Evolutionary conservation across 2,797 vertebrate species (phyloP), one percentile per base, ranked within the genome.

Genomic region (Pseudotriccus pelzelni): DNA sequence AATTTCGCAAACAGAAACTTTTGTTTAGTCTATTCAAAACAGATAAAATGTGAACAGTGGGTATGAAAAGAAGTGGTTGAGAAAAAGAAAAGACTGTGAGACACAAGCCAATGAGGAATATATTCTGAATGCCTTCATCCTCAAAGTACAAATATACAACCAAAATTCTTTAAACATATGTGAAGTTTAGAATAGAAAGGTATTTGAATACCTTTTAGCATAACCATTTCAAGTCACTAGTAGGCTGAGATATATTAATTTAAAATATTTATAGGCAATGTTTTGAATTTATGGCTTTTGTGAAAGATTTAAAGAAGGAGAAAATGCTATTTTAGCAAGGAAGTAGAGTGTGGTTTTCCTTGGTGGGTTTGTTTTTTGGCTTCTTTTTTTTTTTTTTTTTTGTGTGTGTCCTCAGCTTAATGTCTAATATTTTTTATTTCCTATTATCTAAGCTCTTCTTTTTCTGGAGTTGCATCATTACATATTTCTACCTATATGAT

Each of bases 341-440:
- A 59, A 16, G 15, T 74, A 58, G 1, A 0, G 1, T 6, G 8
- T 44, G 20, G 3, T 50, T 63, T 69, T 44, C 9, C 4, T 56
- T 37, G 22, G 27, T 19, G 27, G 6, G 25, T 49, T 28, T 50
- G 49, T 17, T 28, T 50, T 16, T 17, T 50, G 25, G 9, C 4
- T 27, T 27, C 21, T 53, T 53, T 20, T 52, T 2, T 14, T 23
- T 13, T 25, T 5, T 41, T 79, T 60, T 58, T 44, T n/a, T n/a
- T n/a, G n/a, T n/a, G n/a, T n/a, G 79, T 21, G 3, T 28, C 22
- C 21, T 76, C 21, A 76, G 32, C 2, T 34, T 37, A 17, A 64
- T 80, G 47, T 64, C 3, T 62, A 73, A 6, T 10, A 12, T 17
- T 41, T 87, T 68, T 66, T 5, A 52, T 64, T 87, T 70, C 9